Evolutionary conservation across 2,113 vertebrate species (phyloP), one percentile per base, ranked within the genome.

Genomic region (Solea solea): DNA sequence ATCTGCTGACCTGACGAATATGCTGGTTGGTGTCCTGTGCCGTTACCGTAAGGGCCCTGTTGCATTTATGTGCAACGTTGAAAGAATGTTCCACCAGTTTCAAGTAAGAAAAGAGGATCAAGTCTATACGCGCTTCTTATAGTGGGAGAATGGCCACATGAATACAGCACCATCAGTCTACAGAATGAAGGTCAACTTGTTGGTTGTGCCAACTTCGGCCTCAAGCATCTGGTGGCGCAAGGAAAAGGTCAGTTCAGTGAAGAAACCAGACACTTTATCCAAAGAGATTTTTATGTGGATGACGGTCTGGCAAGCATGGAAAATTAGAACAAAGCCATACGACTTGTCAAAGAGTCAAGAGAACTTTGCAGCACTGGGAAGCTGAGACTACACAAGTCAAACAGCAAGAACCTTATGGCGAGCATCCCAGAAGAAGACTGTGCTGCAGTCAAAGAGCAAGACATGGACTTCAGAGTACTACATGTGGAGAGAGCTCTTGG

Each of bases 361-460:
- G 15, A 81, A 12, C 72, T 81, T 7, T 82, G 64, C 44, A 15
- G 0, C 3, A 55, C 11, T 7, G 65, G 64, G 0, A 78, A 60
- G 12, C 21, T 78, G 40, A 51, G 74, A 46, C 52, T 76, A 2
- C 73, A 76, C 52, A 76, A 63, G 39, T 81, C 62, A 0, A 80
- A 69, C 10, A 71, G n/a, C 34, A 16, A 67, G 7, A 45, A 8
- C 1, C 49, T 75, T 2, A 51, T 75, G 61, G 16, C 8, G 49
- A 44, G 62, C 14, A 75, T 79, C 2, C 81, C 59, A 64, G 50
- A 71, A 52, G 42, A 79, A 25, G 76, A 79, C 52, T 7, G 44
- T 50, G 59, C 53, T 2, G 28, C n/a, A 58, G 2, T 59, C 7
- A 75, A 72, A 52, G 68, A 76, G 15, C 44, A 11, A 4, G 59